Percentiles rank a stretch among this genome's conserved stretches.
phyloP scores from a whole-genome alignment of 1,140 invertebrate species.

The Ceratitis capitata region DNA sequence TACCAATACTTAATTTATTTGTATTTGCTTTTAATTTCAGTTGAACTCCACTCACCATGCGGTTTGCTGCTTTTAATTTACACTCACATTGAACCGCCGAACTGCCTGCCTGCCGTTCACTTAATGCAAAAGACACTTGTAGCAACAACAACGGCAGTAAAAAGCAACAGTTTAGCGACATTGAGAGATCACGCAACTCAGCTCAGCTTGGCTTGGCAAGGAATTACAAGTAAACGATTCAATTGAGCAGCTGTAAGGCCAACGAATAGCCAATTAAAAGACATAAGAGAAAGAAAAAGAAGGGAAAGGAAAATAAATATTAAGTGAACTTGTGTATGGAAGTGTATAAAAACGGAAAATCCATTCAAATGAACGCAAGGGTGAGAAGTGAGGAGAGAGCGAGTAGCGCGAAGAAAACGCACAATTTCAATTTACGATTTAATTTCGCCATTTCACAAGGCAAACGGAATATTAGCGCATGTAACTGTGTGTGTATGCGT shows the following conservation, averaged over 20 bases:
- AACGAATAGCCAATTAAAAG: slow-evolving; percentile 8
- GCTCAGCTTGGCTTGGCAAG: background rate
- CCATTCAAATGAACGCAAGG: background rate
- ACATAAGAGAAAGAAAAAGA: background rate
- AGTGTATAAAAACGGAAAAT: background rate
- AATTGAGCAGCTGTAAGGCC: slow-evolving; percentile 17
- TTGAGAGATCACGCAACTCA: background rate
- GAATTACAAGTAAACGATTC: slow-evolving; percentile 20
- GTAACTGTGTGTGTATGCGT: background rate
- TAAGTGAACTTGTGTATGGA: background rate
- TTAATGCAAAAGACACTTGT: background rate
- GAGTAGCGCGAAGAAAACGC: background rate
- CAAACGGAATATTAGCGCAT: background rate
- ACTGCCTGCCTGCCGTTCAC: too few species aligned
- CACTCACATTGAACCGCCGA: background rate
- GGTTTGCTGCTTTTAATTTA: background rate
- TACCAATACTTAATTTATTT: background rate
- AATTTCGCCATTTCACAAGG: slow-evolving; percentile 15
- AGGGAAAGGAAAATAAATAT: too few species aligned
- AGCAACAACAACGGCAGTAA: background rate
- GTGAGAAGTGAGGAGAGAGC: background rate
- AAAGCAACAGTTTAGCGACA: background rate
- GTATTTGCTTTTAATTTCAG: background rate
- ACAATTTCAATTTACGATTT: slow-evolving; percentile 31
- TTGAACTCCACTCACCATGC: background rate